Base-by-base conservation (phyloP, 1,140 invertebrate genomes). In the Euwallacea fornicatus region DNA sequence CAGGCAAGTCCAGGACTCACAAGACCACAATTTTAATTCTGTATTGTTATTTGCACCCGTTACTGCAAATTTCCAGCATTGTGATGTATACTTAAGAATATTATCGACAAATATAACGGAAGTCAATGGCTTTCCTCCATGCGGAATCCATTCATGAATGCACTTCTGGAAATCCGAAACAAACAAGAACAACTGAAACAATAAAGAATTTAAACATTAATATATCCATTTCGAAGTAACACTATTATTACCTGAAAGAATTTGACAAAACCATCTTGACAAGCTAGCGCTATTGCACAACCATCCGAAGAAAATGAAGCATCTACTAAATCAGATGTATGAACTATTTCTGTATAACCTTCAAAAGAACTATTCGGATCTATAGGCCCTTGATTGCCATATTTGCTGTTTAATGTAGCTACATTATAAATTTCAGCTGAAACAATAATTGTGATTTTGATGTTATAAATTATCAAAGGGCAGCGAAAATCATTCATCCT, bases 41-140 rank as follows among this genome's bases (percentile, higher is more conserved):
- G 92, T 90, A 82, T 97, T 97, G 78, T 95, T 89, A 72, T 94
- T 89, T 8, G 92, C 90, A 0, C 94, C 94, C 2, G 96, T 98
- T 13, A 98, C 85, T 6, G 93, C 93, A 84, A 92, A 97, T 79
- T 96, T 95, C 96, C 96, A 98, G 81, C 96, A 94, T 93, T 95
- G 92, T 43, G 91, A 85, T 77, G 89, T 89, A 68, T 88, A 89
- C 76, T 90, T 88, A 78, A 92, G 91, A 76, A 95, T 91, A 82
- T 98, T 94, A 82, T 98, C 96, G 2, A 98, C 86, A 82, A 98
- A 98, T 79, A 94, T 93, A 0, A 98, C 82, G 15, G 88, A 93
- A 10, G 90, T 92, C 47, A 98, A 85, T 0, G 94, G 90, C 79
- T 91, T 88, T 7, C 93, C 93, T 71, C 88, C 89, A 80, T 98